phyloP scores from a whole-genome alignment of 2,888 invertebrate species.

The Nematopogon swammerdamellus region DNA sequence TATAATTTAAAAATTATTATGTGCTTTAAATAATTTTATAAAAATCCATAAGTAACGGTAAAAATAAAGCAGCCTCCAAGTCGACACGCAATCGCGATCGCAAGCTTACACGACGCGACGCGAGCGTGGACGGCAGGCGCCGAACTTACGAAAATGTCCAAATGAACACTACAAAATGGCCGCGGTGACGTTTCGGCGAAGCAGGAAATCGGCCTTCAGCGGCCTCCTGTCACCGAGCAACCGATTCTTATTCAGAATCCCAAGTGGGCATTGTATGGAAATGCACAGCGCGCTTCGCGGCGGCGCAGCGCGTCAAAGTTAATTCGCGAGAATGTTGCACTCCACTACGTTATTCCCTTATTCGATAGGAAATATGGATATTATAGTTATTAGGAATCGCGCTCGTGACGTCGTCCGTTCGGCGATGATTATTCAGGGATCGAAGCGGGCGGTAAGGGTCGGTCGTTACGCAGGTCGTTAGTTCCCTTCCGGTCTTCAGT shows the following conservation, averaged over 20 bases:
- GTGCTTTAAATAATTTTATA: too few relatives aligned
- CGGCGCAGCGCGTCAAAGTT: constrained; percentile 18
- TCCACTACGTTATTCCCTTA: constrained; percentile 38
- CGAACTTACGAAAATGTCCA: background rate
- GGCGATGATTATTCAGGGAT: constrained; percentile 18
- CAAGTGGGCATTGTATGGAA: constrained; percentile 54
- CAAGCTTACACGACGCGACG: too few relatives aligned
- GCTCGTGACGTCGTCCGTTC: constrained; percentile 32
- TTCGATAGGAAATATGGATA: constrained; percentile 47
- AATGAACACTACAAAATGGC: constrained; percentile 39
- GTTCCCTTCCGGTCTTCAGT: too few relatives aligned
- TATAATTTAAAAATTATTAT: too few relatives aligned
- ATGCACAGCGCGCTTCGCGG: constrained; percentile 16
- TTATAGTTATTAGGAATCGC: constrained; percentile 41
- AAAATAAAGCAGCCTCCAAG: too few relatives aligned
- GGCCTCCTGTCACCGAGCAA: background rate
- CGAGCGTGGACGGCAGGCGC: too few relatives aligned
- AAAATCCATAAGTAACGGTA: too few relatives aligned
- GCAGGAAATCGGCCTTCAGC: constrained; percentile 35
- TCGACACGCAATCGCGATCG: too few relatives aligned
- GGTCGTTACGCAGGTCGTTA: too few relatives aligned
- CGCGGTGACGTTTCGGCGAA: constrained; percentile 31
- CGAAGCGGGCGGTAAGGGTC: too few relatives aligned
- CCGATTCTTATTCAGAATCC: constrained; percentile 21
- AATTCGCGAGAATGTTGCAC: constrained; percentile 19